A percentile compares a stretch with the other conserved stretches of the same genome.
Evolutionary conservation across 2,113 vertebrate genomes (phyloP).

Genomic region (Callospermophilus lateralis): DNA sequence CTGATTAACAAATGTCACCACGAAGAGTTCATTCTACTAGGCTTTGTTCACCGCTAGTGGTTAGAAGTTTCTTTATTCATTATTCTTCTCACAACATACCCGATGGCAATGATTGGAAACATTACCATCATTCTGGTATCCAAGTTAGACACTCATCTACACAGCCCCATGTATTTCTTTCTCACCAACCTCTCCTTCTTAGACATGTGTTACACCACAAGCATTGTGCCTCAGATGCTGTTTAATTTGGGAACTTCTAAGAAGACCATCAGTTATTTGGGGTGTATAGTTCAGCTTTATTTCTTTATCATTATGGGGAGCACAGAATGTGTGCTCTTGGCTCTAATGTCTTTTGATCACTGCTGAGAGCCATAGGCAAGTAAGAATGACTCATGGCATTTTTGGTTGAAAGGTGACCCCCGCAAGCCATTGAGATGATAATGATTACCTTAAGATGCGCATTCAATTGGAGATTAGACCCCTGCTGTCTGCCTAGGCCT

Average conservation of each 20-base stretch:
- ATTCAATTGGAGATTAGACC: too few species aligned
- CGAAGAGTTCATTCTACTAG: constrained; percentile 40
- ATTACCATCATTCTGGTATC: constrained; percentile 49
- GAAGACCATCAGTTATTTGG: constrained; percentile 59
- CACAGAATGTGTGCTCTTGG: constrained; percentile 66
- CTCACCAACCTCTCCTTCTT: constrained; percentile 65
- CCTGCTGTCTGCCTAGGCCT: too few species aligned
- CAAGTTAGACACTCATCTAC: not conserved
- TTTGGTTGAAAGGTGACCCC: too few species aligned
- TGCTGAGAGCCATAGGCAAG: not conserved
- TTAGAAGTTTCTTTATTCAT: constrained; percentile 56
- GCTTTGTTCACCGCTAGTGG: not conserved
- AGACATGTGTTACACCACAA: constrained; percentile 57
- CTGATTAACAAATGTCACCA: not conserved
- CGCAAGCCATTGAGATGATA: too few species aligned
- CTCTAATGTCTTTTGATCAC: constrained; percentile 70
- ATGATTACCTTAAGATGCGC: too few species aligned
- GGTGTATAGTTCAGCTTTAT: constrained; percentile 60
- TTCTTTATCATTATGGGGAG: constrained; percentile 37
- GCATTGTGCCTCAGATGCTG: constrained; percentile 58
- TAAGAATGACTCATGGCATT: too few species aligned
- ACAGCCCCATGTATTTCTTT: constrained; percentile 64
- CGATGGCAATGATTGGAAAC: constrained; percentile 46
- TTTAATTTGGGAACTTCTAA: constrained; percentile 45
- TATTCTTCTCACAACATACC: constrained; percentile 30